Conservation (phyloP, 1,140 invertebrate species). For the Trypoxylus dichotomus region DNA sequence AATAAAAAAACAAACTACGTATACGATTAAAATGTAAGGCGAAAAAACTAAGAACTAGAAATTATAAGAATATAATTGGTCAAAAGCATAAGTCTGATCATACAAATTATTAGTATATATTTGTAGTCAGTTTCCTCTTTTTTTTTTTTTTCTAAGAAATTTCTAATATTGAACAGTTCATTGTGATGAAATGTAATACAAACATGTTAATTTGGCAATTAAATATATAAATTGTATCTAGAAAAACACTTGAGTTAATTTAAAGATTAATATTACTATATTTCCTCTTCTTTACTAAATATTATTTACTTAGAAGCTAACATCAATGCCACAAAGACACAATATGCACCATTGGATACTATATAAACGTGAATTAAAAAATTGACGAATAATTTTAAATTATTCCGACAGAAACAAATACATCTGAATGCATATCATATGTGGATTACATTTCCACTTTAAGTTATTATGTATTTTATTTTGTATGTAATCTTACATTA, state of each 20-base stretch:
- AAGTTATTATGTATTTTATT: neutral
- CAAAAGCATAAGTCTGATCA: neutral
- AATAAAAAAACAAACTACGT: slow-evolving; percentile 25
- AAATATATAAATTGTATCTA: neutral
- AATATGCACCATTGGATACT: slow-evolving; percentile 31
- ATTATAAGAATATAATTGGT: neutral
- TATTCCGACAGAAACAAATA: slow-evolving; percentile 28
- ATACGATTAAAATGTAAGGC: slow-evolving; percentile 19
- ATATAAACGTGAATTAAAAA: slow-evolving; percentile 30
- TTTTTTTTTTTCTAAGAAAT: neutral
- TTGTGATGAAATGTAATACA: neutral
- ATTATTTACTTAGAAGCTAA: slow-evolving; percentile 13
- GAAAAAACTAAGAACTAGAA: slow-evolving; percentile 17
- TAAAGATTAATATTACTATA: slow-evolving; percentile 1
- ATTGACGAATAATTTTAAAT: slow-evolving; percentile 32
- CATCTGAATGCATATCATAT: slow-evolving; percentile 19
- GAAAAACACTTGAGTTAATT: neutral
- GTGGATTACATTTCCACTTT: neutral
- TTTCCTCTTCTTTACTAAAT: slow-evolving; percentile 25
- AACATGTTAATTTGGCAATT: neutral
- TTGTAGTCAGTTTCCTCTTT: neutral
- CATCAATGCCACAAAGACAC: slow-evolving; percentile 34
- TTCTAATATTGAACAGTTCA: neutral
- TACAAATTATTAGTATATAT: neutral
- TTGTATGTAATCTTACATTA: neutral